Conservation (phyloP, 2,113 vertebrate species). For the Ailurus styani region DNA sequence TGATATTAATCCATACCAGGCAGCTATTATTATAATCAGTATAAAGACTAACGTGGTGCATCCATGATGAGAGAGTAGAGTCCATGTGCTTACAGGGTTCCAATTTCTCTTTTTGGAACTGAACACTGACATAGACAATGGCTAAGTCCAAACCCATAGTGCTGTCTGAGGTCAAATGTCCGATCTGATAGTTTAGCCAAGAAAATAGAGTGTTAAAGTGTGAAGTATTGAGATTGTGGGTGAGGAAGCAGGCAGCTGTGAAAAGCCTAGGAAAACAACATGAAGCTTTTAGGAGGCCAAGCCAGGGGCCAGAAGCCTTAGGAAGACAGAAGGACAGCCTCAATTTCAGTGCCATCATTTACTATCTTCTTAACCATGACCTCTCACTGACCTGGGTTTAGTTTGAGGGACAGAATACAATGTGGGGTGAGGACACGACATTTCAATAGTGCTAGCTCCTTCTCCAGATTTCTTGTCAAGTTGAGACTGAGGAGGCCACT, state of each 20-base stretch:
- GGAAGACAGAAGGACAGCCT: not conserved
- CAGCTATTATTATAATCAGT: not conserved
- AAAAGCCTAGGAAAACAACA: not conserved
- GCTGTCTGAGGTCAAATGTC: not conserved
- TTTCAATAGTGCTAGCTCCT: slow-evolving; percentile 41
- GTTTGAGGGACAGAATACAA: slow-evolving; percentile 19
- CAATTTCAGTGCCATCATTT: not conserved
- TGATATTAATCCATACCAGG: not conserved
- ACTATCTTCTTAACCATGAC: not conserved
- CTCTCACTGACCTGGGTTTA: not conserved
- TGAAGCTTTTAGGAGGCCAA: not conserved
- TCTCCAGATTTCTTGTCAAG: slow-evolving; percentile 53
- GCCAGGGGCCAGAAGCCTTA: not conserved
- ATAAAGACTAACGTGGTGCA: not conserved
- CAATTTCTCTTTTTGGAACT: not conserved
- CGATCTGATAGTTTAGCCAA: not conserved
- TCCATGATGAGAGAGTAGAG: not conserved
- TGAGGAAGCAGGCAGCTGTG: not conserved
- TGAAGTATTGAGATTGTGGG: not conserved
- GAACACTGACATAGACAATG: not conserved
- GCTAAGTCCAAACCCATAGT: not conserved
- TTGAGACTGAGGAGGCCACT: slow-evolving; percentile 60
- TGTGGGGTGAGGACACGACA: slow-evolving; percentile 40
- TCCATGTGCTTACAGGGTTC: not conserved
- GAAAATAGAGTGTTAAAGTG: not conserved